Conservation (phyloP, 1,140 invertebrate genomes). For the Rhagoletis zephyria region DNA sequence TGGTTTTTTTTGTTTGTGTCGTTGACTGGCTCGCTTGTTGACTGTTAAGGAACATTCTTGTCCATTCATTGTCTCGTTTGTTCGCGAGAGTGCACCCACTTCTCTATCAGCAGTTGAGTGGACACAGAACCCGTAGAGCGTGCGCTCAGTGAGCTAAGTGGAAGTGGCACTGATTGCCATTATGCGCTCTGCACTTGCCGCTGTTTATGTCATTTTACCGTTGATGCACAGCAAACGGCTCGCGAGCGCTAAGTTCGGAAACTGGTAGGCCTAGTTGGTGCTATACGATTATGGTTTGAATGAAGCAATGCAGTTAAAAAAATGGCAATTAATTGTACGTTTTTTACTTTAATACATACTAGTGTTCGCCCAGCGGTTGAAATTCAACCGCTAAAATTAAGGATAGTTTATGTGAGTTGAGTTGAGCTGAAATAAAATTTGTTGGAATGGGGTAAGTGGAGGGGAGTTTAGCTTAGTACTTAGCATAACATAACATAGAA, state of each 20-base stretch:
- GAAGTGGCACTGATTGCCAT: not conserved
- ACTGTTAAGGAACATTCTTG: not conserved
- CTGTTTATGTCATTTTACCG: not conserved
- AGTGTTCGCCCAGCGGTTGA: too few species aligned
- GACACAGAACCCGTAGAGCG: not conserved
- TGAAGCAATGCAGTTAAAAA: not conserved
- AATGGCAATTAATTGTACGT: too few species aligned
- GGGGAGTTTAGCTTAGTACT: too few species aligned
- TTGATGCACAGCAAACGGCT: not conserved
- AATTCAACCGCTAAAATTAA: too few species aligned
- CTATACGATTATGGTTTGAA: not conserved
- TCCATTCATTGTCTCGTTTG: not conserved
- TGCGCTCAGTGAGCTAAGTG: not conserved
- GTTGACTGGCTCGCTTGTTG: slow-evolving; percentile 1
- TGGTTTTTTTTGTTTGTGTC: not conserved
- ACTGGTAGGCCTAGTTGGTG: not conserved
- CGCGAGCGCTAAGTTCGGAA: not conserved
- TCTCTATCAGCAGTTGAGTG: not conserved
- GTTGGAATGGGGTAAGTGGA: too few species aligned
- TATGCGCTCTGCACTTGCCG: not conserved
- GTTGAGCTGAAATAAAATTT: too few species aligned
- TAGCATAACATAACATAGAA: too few species aligned
- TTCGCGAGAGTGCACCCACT: not conserved
- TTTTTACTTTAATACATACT: too few species aligned
- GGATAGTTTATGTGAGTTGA: too few species aligned